phyloP scores from a whole-genome alignment of 1,140 invertebrate species.

The Drosophila elegans region DNA sequence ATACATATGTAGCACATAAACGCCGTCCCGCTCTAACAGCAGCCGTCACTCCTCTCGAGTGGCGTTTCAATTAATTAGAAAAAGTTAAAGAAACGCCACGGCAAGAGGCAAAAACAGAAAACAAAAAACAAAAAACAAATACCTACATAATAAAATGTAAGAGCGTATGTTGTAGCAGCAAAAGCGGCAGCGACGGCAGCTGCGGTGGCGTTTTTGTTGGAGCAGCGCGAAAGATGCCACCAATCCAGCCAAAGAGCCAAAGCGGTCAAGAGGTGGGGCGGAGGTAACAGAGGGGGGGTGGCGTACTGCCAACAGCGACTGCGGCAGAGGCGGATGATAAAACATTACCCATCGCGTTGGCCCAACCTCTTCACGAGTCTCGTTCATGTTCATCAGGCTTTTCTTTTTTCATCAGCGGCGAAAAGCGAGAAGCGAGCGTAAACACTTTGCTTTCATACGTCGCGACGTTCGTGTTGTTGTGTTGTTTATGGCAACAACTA shows the following conservation, averaged over 20 bases:
- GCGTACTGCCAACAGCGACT: not conserved
- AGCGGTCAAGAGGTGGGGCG: constrained; percentile 48
- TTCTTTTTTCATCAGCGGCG: constrained; percentile 71
- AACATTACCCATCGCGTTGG: constrained; percentile 48
- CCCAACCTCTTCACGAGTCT: constrained; percentile 73
- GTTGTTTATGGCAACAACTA: constrained; percentile 81
- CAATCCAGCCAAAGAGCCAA: constrained; percentile 63
- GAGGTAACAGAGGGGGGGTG: not conserved
- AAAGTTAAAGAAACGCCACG: constrained; percentile 77
- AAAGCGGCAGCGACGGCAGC: constrained; percentile 30
- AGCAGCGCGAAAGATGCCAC: constrained; percentile 70
- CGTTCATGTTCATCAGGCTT: constrained; percentile 80
- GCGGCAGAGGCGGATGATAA: constrained; percentile 38
- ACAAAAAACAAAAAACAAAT: constrained; percentile 74
- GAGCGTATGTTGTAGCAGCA: constrained; percentile 67
- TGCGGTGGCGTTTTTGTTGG: constrained; percentile 27
- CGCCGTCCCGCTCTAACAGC: constrained; percentile 45
- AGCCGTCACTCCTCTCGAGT: constrained; percentile 70
- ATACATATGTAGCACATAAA: constrained; percentile 44
- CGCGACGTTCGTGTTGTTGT: constrained; percentile 55
- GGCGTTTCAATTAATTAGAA: constrained; percentile 84
- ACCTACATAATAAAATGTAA: constrained; percentile 81
- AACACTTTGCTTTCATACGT: constrained; percentile 61
- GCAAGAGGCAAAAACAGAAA: constrained; percentile 43
- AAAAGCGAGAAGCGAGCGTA: constrained; percentile 54